Base-by-base conservation (phyloP, 2,113 vertebrate genomes). In the Gymnocephalus cernua region DNA sequence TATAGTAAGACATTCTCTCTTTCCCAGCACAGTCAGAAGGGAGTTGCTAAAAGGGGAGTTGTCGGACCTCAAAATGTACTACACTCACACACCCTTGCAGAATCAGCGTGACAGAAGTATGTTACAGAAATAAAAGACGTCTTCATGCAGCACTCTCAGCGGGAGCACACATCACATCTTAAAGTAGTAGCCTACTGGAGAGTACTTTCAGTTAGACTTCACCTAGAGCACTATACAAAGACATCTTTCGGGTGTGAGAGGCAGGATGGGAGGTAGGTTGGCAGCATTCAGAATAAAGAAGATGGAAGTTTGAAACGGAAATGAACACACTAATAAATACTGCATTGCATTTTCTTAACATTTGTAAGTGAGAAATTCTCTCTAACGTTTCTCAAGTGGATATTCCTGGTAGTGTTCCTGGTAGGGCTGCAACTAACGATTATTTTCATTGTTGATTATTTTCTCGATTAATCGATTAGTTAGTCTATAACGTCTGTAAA, bases 81-180 rank as follows among this genome's bases (percentile, higher is more conserved):
- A 85, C 45, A 67, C 54, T 88, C 76, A 85, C 67, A 84, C 61
- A 66, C 62, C 27, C 65, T 79, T 29, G n/a, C 68, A 66, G 38
- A 86, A 88, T 62, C 69, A 53, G 81, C 11, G 44, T 74, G 86
- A 86, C 80, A 77, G 79, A 78, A 65, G 73, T 64, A 84, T 66
- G 74, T 87, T 81, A 85, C 70, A 80, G 72, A 86, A 86, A 85
- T 71, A 74, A 88, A 83, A 80, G 59, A 76, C 4, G 6, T 67
- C 44, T 57, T 74, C 59, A 64, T 66, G 79, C 85, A 25, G 74
- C 64, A 63, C 72, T 84, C 80, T 79, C 85, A 51, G 65, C 18
- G n/a, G 83, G 85, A 57, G 53, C 64, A 71, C 53, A 6, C 65
- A n/a, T 74, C 85, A 82, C 72, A 58, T 88, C 76, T 61, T 80